Percentiles rank a stretch among this genome's conserved stretches.
phyloP scores from a whole-genome alignment of 2,888 invertebrate genomes.

The Trissonchulus latispiculum region DNA sequence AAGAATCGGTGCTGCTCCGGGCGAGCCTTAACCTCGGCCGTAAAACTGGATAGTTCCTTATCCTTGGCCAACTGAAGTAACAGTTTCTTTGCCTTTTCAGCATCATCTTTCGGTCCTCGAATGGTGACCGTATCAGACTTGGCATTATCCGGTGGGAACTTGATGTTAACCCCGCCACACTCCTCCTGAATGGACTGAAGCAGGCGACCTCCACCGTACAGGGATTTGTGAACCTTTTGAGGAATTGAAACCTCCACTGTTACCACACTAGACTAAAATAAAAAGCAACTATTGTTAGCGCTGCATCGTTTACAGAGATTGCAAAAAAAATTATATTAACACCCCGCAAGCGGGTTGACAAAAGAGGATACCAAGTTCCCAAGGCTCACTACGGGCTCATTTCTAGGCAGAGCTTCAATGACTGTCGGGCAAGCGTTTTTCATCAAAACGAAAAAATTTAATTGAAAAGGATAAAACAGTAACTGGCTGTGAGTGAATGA shows the following conservation, averaged over 20 bases:
- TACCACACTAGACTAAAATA: constrained; percentile 63
- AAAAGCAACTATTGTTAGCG: no score
- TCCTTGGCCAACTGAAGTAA: constrained; percentile 47
- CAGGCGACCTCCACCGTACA: constrained; percentile 81
- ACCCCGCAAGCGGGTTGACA: no score
- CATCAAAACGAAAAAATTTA: no score
- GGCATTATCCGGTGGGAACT: constrained; percentile 80
- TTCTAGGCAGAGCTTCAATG: no score
- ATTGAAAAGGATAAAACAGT: no score
- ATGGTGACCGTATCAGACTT: constrained; percentile 49
- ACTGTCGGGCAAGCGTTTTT: no score
- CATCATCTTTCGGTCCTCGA: constrained; percentile 49
- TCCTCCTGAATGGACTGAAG: constrained; percentile 86
- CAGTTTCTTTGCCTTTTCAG: constrained; percentile 48
- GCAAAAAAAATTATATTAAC: no score
- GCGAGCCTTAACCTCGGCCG: constrained; percentile 78
- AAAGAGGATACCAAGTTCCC: no score
- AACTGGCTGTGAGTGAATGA: no score
- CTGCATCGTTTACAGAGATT: no score
- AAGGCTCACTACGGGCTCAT: no score
- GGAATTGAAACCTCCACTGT: constrained; percentile 79
- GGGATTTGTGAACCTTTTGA: constrained; percentile 74
- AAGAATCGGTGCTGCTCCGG: constrained; percentile 92
- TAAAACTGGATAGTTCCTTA: constrained; percentile 67
- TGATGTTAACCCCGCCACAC: constrained; percentile 90